These are phyloP conservation scores for Xenopus laevis DNA, from an alignment of 2,113 vertebrate species.

Conservation along the genomic window DNA sequence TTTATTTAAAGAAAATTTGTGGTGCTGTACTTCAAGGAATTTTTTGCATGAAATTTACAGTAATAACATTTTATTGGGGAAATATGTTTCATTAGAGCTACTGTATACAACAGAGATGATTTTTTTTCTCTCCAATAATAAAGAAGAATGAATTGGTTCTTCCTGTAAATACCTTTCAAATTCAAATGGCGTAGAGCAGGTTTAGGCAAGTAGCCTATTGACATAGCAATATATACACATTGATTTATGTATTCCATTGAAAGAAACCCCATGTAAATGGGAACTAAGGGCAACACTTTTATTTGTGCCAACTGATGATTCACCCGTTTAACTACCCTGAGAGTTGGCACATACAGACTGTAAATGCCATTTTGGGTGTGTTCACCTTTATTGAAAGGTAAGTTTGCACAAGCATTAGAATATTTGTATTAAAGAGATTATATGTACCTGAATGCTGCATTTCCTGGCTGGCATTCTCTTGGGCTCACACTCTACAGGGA, in stretches of 20 bases:
- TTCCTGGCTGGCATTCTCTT: not conserved
- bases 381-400: constrained; percentile 32
- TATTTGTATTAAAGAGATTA: constrained; percentile 33
- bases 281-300: constrained; percentile 11
- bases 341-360: constrained; percentile 25
- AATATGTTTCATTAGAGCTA: too few species aligned
- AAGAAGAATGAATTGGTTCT: too few species aligned
- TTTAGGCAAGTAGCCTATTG: not conserved
- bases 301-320: constrained; percentile 30
- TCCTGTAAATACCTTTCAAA: not conserved
- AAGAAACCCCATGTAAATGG: constrained; percentile 26
- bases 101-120: too few species aligned
- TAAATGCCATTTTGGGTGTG: constrained; percentile 39
- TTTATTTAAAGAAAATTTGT: too few species aligned
- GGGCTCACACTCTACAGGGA: constrained; percentile 9
- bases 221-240: not conserved
- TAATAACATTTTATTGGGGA: too few species aligned
- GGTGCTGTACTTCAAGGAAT: too few species aligned
- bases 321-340: constrained; percentile 11
- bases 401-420: constrained; percentile 20
- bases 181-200: not conserved
- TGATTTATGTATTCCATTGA: constrained; percentile 14
- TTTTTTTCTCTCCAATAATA: too few species aligned
- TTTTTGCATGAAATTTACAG: too few species aligned
- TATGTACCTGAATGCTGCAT: constrained; percentile 31